These are phyloP conservation scores for Xerus rutilus DNA, from an alignment of 2,797 vertebrate genomes.

Conservation along the genomic window DNA sequence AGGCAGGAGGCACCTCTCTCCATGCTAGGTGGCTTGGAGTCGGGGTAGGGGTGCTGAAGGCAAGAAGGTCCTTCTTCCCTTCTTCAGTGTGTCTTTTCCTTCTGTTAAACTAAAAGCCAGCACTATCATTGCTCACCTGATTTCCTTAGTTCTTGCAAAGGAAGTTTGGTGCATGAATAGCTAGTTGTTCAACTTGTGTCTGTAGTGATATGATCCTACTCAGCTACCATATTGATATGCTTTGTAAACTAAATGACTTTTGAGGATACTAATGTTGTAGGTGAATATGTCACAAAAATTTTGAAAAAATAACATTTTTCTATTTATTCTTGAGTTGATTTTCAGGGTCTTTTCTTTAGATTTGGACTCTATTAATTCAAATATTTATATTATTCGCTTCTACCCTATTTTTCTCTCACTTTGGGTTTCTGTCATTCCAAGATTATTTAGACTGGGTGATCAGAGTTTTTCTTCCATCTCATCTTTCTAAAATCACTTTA, in stretches of 20 bases:
- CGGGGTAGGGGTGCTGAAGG: too few relatives aligned
- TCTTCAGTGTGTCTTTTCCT: not conserved
- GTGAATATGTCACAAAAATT: not conserved
- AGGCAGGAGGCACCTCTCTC: not conserved
- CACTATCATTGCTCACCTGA: not conserved
- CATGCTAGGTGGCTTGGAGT: not conserved
- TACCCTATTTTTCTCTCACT: not conserved
- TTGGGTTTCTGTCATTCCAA: not conserved
- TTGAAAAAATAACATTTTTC: not conserved
- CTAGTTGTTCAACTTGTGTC: not conserved
- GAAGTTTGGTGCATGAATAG: not conserved
- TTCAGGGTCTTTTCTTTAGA: not conserved
- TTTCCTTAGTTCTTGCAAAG: not conserved
- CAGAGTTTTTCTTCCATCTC: slow-evolving; percentile 13
- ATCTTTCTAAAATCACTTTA: slow-evolving; percentile 48
- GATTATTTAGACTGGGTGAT: not conserved
- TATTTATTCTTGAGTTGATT: slow-evolving; percentile 24
- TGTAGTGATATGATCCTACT: not conserved
- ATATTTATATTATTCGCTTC: not conserved
- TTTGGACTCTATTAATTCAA: slow-evolving; percentile 9
- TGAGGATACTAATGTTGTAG: slow-evolving; percentile 14
- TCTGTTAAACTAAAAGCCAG: not conserved
- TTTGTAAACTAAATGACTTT: not conserved
- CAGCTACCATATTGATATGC: not conserved
- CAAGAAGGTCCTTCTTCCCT: too few relatives aligned